Conservation (phyloP, 2,797 vertebrate species). For the Acanthopagrus latus region DNA sequence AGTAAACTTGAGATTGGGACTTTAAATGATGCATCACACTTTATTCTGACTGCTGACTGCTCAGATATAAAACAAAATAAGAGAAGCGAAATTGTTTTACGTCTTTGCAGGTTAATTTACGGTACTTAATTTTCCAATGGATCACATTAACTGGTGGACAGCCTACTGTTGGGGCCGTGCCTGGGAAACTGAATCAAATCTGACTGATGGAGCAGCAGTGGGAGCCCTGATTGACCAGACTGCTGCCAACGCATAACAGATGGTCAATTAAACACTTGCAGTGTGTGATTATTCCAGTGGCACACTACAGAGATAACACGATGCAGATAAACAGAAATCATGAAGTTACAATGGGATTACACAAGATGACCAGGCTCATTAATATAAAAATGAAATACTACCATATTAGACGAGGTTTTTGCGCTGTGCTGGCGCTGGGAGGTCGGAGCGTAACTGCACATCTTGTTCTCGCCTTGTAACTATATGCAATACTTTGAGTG, state of each 20-base stretch:
- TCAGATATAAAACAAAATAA: too few species aligned
- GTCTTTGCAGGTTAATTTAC: too few species aligned
- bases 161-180: background rate
- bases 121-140: background rate
- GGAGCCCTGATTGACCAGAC: background rate
- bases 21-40: too few species aligned
- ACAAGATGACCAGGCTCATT: background rate
- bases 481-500: too few species aligned
- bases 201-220: background rate
- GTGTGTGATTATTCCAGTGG: background rate
- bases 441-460: too few species aligned
- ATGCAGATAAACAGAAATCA: background rate
- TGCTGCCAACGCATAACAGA: background rate
- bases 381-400: background rate
- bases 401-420: background rate
- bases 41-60: too few species aligned
- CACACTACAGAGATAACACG: background rate
- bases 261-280: background rate
- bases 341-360: slow-evolving; percentile 6
- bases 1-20: too few species aligned
- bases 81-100: too few species aligned
- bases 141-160: background rate
- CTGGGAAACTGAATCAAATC: background rate
- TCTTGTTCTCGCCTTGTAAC: too few species aligned
- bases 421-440: background rate